A percentile compares a stretch with the other conserved stretches of the same genome.
These are phyloP conservation scores for Lasiurus borealis DNA, from an alignment of 2,113 vertebrate genomes.

Conservation along the genomic window DNA sequence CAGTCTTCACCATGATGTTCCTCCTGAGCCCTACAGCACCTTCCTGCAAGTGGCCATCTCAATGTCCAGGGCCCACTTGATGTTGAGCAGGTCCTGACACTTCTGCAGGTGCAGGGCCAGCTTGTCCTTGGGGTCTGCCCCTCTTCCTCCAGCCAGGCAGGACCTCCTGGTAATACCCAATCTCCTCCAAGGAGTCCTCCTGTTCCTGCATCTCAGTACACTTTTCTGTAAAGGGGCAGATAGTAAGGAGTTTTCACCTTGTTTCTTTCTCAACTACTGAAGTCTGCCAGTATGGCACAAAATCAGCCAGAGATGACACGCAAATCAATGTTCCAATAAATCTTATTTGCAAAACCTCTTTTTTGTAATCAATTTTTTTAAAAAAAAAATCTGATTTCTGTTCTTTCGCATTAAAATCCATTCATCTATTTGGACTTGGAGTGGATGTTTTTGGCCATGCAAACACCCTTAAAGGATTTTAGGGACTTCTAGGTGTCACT, in stretches of 20 bases:
- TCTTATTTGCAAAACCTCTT: background rate
- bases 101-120: background rate
- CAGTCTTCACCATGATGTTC: constrained; percentile 93
- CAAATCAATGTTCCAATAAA: background rate
- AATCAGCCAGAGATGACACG: background rate
- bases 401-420: background rate
- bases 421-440: background rate
- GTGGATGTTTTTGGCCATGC: background rate
- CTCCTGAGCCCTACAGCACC: constrained; percentile 87
- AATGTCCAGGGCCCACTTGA: background rate
- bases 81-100: background rate
- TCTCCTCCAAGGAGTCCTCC: background rate
- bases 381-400: background rate
- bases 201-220: background rate
- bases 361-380: background rate
- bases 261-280: background rate
- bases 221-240: background rate
- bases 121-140: background rate
- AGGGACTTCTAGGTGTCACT: background rate
- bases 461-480: background rate
- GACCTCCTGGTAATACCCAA: background rate
- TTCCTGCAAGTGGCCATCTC: background rate
- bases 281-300: background rate
- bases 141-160: background rate
- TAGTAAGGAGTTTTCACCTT: background rate